These are phyloP conservation scores for Mimumesa dahlbomi DNA, from an alignment of 2,888 invertebrate genomes.

Conservation along the genomic window DNA sequence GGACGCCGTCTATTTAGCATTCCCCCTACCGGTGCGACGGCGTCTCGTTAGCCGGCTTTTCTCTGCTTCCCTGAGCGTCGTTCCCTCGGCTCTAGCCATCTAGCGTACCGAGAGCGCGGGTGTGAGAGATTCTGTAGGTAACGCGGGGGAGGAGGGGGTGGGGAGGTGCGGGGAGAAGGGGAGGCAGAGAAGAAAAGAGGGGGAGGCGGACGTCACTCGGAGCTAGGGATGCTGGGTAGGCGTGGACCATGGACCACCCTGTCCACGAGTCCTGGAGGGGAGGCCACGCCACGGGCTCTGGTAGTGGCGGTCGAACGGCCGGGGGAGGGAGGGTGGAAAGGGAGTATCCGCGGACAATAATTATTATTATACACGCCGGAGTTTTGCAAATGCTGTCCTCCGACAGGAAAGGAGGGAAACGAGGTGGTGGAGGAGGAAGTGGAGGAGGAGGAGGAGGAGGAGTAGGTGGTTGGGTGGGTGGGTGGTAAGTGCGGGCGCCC, in stretches of 20 bases:
- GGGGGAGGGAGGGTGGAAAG: constrained; percentile 58
- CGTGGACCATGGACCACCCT: constrained; percentile 72
- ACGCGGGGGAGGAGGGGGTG: constrained; percentile 25
- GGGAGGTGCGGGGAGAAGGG: constrained; percentile 41
- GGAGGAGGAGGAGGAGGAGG: constrained; percentile 42
- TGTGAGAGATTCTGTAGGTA: constrained; percentile 25
- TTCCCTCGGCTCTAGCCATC: constrained; percentile 39
- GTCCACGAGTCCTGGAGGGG: constrained; percentile 56
- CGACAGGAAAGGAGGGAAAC: constrained; percentile 56
- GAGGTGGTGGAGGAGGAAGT: constrained; percentile 65
- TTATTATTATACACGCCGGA: constrained; percentile 73
- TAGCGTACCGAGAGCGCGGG: constrained; percentile 36
- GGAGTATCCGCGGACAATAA: constrained; percentile 69
- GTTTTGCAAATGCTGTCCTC: constrained; percentile 74
- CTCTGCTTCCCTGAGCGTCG: constrained; percentile 45
- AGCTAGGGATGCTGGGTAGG: constrained; percentile 69
- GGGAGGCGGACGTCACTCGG: constrained; percentile 51
- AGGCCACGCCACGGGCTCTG: constrained; percentile 60
- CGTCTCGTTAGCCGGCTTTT: constrained; percentile 76
- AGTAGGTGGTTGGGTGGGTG: constrained; percentile 53
- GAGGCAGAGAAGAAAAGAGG: constrained; percentile 37
- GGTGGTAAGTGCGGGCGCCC: constrained; percentile 62
- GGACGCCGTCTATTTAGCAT: constrained; percentile 74
- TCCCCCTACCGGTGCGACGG: constrained; percentile 76
- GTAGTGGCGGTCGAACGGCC: constrained; percentile 54